A percentile compares a stretch with the other conserved stretches of the same genome.
Conservation (phyloP, 1,140 invertebrate species). For the Paralvinella palmiformis region DNA sequence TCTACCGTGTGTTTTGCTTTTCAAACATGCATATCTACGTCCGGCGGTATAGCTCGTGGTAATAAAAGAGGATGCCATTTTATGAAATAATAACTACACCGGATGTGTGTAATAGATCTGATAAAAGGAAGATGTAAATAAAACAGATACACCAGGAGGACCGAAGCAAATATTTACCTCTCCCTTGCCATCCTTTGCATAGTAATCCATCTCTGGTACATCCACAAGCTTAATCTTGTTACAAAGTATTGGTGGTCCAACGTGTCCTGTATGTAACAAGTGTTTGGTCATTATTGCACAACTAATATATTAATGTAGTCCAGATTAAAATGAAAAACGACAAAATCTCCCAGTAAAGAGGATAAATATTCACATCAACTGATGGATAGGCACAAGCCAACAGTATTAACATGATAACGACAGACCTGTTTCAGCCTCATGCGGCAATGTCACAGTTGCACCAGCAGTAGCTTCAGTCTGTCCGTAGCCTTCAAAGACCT, state of each 20-base stretch:
- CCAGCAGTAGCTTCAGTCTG: slow-evolving; percentile 95
- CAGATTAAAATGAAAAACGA: neutral
- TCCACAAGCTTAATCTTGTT: slow-evolving; percentile 89
- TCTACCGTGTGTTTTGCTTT: too few species aligned
- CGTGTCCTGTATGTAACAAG: slow-evolving; percentile 58
- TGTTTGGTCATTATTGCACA: too few species aligned
- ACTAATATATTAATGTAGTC: neutral
- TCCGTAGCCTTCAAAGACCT: slow-evolving; percentile 79
- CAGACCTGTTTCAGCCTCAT: slow-evolving; percentile 73
- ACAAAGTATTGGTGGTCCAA: slow-evolving; percentile 88
- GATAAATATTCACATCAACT: neutral
- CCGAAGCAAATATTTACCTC: slow-evolving; percentile 43
- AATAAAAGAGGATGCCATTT: too few species aligned
- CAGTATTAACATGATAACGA: slow-evolving; percentile 12
- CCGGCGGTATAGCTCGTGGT: too few species aligned
- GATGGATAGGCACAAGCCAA: neutral
- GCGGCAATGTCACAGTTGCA: slow-evolving; percentile 85
- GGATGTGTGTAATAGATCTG: too few species aligned
- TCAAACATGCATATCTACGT: too few species aligned
- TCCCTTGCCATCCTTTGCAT: slow-evolving; percentile 55
- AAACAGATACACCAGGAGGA: too few species aligned
- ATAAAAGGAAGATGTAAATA: too few species aligned
- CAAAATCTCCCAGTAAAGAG: neutral
- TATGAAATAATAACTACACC: too few species aligned
- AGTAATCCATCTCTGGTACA: slow-evolving; percentile 98